A percentile compares a stretch with the other conserved stretches of the same genome.
Conservation (phyloP, 2,113 vertebrate species). For the Vimba vimba region DNA sequence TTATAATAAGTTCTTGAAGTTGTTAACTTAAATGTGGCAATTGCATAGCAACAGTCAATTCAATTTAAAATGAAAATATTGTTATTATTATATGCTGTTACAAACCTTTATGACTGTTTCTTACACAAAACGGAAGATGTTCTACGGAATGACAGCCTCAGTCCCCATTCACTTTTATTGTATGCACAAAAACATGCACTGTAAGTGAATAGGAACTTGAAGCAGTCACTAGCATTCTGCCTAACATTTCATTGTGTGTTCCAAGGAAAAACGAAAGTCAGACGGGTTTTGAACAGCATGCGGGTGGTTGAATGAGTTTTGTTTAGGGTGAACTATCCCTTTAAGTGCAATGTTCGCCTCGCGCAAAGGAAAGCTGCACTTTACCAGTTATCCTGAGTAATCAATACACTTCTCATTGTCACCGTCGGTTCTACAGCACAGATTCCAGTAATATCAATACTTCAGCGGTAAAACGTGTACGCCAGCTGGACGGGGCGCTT, state of each 20-base stretch:
- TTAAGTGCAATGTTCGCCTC: neutral
- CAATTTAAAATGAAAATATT: neutral
- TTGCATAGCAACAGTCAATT: neutral
- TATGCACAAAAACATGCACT: neutral
- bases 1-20: neutral
- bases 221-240: neutral
- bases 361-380: neutral
- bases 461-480: constrained; percentile 34
- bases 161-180: neutral
- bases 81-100: neutral
- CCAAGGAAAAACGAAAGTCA: neutral
- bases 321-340: neutral
- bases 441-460: constrained; percentile 52
- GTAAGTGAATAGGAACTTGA: neutral
- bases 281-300: neutral
- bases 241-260: neutral
- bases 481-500: constrained; percentile 51
- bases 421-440: constrained; percentile 11
- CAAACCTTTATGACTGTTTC: neutral
- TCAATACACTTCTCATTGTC: constrained; percentile 15
- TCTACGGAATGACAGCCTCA: neutral
- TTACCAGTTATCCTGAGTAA: neutral
- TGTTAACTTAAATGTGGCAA: neutral
- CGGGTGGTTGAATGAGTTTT: neutral
- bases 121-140: neutral